Conservation (phyloP, 2,797 vertebrate genomes). For the Danio albolineatus region DNA sequence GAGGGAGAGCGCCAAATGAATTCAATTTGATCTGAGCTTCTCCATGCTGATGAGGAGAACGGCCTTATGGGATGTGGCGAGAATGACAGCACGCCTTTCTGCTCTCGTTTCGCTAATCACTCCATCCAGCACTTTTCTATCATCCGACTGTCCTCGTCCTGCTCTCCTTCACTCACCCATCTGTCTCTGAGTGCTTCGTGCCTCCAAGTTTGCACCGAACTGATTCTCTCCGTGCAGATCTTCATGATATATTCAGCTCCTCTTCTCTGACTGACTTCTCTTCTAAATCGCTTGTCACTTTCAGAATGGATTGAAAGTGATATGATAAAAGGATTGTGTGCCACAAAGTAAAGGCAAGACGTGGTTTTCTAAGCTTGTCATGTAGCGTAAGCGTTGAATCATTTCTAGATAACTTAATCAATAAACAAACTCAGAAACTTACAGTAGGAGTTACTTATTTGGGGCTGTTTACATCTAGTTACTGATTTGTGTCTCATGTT, state of each 20-base stretch:
- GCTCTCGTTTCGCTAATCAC: slow-evolving; percentile 51
- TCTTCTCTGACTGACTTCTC: not conserved
- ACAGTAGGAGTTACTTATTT: not conserved
- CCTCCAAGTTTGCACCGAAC: slow-evolving; percentile 31
- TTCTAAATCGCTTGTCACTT: slow-evolving; percentile 3
- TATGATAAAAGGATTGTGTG: not conserved
- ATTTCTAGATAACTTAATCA: not conserved
- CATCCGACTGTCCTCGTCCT: slow-evolving; percentile 38
- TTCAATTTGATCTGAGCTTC: slow-evolving; percentile 44
- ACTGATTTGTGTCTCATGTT: too few species aligned
- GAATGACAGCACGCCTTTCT: slow-evolving; percentile 38
- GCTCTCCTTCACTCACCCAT: slow-evolving; percentile 30
- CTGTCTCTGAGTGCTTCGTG: slow-evolving; percentile 37
- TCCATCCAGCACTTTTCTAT: slow-evolving; percentile 41
- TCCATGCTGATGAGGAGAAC: slow-evolving; percentile 30
- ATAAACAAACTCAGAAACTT: not conserved
- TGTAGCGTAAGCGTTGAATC: not conserved
- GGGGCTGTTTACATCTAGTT: too few species aligned
- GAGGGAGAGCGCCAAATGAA: slow-evolving; percentile 48
- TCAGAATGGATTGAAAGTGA: not conserved
- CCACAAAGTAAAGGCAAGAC: not conserved
- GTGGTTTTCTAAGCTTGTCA: not conserved
- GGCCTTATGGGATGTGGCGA: slow-evolving; percentile 44
- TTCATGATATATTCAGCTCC: slow-evolving; percentile 7
- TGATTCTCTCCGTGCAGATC: not conserved